Percentiles rank a stretch among this genome's conserved stretches.
Conservation (phyloP, 2,113 vertebrate genomes). For the Vicugna pacos region DNA sequence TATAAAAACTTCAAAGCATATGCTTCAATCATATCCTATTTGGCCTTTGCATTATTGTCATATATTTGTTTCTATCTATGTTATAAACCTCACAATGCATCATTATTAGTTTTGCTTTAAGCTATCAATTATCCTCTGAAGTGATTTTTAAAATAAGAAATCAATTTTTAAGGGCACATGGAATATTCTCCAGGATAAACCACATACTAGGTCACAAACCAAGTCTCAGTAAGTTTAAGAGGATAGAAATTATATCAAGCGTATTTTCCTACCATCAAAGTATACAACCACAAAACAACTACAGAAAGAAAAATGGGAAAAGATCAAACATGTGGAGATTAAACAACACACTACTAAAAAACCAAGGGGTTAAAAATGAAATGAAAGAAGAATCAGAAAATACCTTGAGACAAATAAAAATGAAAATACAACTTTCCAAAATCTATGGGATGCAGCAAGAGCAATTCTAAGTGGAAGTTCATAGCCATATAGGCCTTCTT, state of each 20-base stretch:
- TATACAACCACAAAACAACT: too few species aligned
- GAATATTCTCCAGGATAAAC: neutral
- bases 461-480: too few species aligned
- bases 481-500: too few species aligned
- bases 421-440: too few species aligned
- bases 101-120: neutral
- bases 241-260: neutral
- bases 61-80: neutral
- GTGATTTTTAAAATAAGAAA: neutral
- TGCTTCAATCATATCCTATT: neutral
- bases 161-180: neutral
- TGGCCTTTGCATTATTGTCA: neutral
- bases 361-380: too few species aligned
- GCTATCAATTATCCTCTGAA: neutral
- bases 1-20: neutral
- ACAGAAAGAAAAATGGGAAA: too few species aligned
- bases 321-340: too few species aligned
- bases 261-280: too few species aligned
- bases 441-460: too few species aligned
- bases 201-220: neutral
- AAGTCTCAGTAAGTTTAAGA: neutral
- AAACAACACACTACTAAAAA: too few species aligned
- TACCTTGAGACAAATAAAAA: too few species aligned
- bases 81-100: neutral
- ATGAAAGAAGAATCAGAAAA: too few species aligned